Base-by-base conservation (phyloP, 2,113 vertebrate genomes). In the Argyrosomus japonicus region DNA sequence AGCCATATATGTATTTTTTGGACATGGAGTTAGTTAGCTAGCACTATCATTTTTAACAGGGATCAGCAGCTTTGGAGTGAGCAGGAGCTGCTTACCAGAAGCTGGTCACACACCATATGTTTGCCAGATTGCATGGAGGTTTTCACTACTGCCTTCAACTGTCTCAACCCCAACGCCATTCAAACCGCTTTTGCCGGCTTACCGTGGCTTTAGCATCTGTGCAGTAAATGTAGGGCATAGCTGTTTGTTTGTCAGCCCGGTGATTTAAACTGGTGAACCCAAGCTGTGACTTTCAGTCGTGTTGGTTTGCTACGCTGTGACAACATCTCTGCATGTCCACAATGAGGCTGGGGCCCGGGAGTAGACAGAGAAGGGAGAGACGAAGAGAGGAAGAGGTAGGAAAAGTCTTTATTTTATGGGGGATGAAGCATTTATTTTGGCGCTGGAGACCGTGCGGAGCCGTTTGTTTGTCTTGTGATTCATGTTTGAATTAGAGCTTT, bases 121-220 rank as follows among this genome's bases (percentile, higher is more conserved):
- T 75, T 86, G 76, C 51, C 64, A 47, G 5, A 50, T 72, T 48
- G 19, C 81, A 77, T 67, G 72, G 53, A 88, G 63, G 51, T 65
- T 9, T 40, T 76, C 67, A 23, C 51, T 48, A 15, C 45, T 69
- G 54, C 54, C 68, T 78, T 82, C 63, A 50, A 67, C 84, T 68
- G 77, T 82, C 82, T 83, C 76, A 58, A 75, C 79, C 77, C 57
- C 14, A 32, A 29, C 36, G 67, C 82, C 84, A 83, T 86, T 89
- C 76, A 68, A 87, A 85, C 81, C 64, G 86, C 70, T 90, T 91
- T 83, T 77, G 25, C 83, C 81, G 82, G 92, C 90, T 93, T 93
- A 94, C 71, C 10, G 4, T 89, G 90, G 91, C 93, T 93, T 91
- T 91, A 89, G 90, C 93, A 88, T 92, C 91, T 93, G 91, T 86